A percentile compares a stretch with the other conserved stretches of the same genome.
phyloP scores from a whole-genome alignment of 2,113 vertebrate genomes.

The Anser brachyrhynchus region DNA sequence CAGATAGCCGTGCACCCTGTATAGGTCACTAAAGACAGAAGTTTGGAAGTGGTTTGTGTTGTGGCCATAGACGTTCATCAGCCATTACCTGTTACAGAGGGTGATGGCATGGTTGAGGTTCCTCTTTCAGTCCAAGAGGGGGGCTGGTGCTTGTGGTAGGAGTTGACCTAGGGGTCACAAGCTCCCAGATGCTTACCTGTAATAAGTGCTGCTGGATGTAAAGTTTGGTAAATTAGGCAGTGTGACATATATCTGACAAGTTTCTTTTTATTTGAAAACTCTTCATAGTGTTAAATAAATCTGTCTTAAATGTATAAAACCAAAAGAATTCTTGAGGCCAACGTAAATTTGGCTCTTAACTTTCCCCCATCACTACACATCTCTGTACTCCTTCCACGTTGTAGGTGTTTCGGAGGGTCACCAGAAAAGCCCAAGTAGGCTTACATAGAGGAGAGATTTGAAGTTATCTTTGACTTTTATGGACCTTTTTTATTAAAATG shows the following conservation, averaged over 20 bases:
- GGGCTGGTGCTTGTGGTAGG: neutral
- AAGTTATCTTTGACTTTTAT: conserved; percentile 69
- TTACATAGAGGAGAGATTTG: neutral
- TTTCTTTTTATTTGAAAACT: neutral
- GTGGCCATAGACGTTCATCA: accelerated
- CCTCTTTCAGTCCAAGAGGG: neutral
- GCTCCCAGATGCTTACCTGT: neutral
- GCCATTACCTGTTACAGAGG: neutral
- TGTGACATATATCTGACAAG: neutral
- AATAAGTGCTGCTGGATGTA: neutral
- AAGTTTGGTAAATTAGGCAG: neutral
- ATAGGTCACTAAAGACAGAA: neutral
- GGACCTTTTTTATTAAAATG: conserved; percentile 64
- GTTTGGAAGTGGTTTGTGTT: neutral
- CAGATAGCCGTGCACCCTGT: neutral
- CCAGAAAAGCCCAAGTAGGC: neutral
- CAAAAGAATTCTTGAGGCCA: neutral
- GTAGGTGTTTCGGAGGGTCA: neutral
- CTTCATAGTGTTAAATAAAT: neutral
- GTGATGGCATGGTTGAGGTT: neutral
- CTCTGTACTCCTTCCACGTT: neutral
- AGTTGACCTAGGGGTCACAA: neutral
- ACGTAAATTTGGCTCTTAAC: neutral
- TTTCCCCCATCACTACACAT: neutral
- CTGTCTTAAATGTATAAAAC: neutral